Conservation (phyloP, 2,888 invertebrate species). For the Dilophus febrilis region DNA sequence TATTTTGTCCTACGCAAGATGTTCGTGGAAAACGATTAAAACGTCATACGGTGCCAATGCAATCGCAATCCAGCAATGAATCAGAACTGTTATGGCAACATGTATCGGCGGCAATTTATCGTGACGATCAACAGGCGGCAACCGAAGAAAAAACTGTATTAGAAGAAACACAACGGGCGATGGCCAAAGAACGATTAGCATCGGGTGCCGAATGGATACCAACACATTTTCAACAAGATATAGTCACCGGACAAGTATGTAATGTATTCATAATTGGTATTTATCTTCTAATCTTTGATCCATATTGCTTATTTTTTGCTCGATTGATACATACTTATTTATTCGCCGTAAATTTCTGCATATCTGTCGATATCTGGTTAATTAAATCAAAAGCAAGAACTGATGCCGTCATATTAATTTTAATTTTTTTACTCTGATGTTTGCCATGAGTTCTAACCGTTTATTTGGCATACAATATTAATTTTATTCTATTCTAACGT, state of each 20-base stretch:
- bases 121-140: constrained; percentile 73
- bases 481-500: too few species aligned
- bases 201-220: constrained; percentile 55
- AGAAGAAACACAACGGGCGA: constrained; percentile 69
- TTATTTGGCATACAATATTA: neutral
- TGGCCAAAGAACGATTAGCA: constrained; percentile 50
- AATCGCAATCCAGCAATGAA: constrained; percentile 62
- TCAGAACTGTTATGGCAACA: constrained; percentile 76
- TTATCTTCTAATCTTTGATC: too few species aligned
- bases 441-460: neutral
- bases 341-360: too few species aligned
- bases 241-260: constrained; percentile 22
- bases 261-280: too few species aligned
- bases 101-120: constrained; percentile 68
- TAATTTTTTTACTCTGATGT: too few species aligned
- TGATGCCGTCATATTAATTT: too few species aligned
- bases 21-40: constrained; percentile 54
- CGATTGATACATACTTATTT: too few species aligned
- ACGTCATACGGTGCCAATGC: constrained; percentile 60
- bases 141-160: constrained; percentile 81
- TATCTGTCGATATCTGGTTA: too few species aligned
- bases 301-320: too few species aligned
- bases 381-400: too few species aligned
- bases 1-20: constrained; percentile 56
- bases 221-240: constrained; percentile 50